phyloP scores from a whole-genome alignment of 2,797 vertebrate species.

The Pygocentrus nattereri region DNA sequence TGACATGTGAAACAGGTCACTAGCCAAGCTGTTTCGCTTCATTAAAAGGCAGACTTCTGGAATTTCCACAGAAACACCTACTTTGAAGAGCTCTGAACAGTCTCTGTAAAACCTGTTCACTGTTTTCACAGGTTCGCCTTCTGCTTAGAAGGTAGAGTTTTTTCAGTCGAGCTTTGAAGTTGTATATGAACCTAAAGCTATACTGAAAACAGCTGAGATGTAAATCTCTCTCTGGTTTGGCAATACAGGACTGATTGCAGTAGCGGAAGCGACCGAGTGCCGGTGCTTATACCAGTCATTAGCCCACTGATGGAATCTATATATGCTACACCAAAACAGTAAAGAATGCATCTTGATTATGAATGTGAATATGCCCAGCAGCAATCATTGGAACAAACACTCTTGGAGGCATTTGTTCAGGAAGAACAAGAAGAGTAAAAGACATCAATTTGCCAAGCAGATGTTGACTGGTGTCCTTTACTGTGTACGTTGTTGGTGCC shows the following conservation, averaged over 20 bases:
- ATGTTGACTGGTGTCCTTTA: slow-evolving; percentile 61
- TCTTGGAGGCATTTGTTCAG: slow-evolving; percentile 46
- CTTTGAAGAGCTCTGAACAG: slow-evolving; percentile 70
- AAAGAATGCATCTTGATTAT: slow-evolving; percentile 58
- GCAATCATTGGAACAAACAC: slow-evolving; percentile 54
- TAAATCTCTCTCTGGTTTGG: neutral
- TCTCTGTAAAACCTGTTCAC: slow-evolving; percentile 60
- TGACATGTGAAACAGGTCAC: slow-evolving; percentile 73
- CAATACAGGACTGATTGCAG: slow-evolving; percentile 32
- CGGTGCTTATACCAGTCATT: slow-evolving; percentile 49
- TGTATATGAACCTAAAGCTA: neutral
- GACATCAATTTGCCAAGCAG: slow-evolving; percentile 56
- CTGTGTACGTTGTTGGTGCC: slow-evolving; percentile 48
- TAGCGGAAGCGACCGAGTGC: slow-evolving; percentile 31
- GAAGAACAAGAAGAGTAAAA: slow-evolving; percentile 43
- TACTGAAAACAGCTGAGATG: neutral
- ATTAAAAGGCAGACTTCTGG: slow-evolving; percentile 67
- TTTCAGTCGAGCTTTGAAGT: neutral
- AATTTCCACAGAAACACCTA: slow-evolving; percentile 81
- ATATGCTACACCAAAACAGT: slow-evolving; percentile 14
- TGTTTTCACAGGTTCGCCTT: neutral
- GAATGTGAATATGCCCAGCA: slow-evolving; percentile 50
- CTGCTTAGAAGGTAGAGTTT: neutral
- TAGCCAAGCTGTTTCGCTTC: slow-evolving; percentile 62
- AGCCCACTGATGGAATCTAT: slow-evolving; percentile 56